Conservation (phyloP, 2,888 invertebrate species). For the Drosophila borealis region DNA sequence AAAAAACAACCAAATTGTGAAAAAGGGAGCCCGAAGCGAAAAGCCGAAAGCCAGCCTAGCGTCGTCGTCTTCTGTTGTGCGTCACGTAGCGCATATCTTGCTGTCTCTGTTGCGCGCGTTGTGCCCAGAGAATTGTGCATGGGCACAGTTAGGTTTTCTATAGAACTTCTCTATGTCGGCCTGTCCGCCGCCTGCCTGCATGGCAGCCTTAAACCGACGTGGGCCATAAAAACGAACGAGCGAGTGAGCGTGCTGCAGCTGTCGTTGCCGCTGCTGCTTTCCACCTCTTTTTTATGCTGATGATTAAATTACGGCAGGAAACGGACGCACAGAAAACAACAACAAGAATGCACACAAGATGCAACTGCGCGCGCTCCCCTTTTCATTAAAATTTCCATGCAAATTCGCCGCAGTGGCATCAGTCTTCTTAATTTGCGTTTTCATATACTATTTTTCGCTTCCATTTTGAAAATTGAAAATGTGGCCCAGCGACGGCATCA, state of each 20-base stretch:
- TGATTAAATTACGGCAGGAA: slow-evolving; percentile 65
- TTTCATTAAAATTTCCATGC: slow-evolving; percentile 34
- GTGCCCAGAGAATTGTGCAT: slow-evolving; percentile 37
- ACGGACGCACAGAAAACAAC: slow-evolving; percentile 38
- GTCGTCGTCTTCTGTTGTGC: slow-evolving; percentile 29
- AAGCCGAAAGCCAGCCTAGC: slow-evolving; percentile 31
- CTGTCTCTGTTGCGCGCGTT: slow-evolving; percentile 38
- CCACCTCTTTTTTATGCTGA: slow-evolving; percentile 52
- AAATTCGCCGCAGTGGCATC: slow-evolving; percentile 19
- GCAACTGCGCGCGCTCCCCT: slow-evolving; percentile 37
- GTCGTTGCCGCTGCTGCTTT: slow-evolving; percentile 40
- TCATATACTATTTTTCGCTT: slow-evolving; percentile 32
- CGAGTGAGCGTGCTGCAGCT: slow-evolving; percentile 55
- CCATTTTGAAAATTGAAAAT: slow-evolving; percentile 58
- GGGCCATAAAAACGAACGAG: slow-evolving; percentile 49
- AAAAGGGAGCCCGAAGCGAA: slow-evolving; percentile 59
- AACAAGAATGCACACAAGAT: slow-evolving; percentile 23
- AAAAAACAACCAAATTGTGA: slow-evolving; percentile 22
- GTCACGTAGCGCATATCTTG: slow-evolving; percentile 58
- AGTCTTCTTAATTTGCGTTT: slow-evolving; percentile 12
- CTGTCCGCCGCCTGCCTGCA: slow-evolving; percentile 25
- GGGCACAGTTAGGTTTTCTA: slow-evolving; percentile 56
- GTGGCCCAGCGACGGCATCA: slow-evolving; percentile 28
- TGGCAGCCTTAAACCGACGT: slow-evolving; percentile 11
- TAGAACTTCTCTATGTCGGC: slow-evolving; percentile 53